These are phyloP conservation scores for Ranitomeya imitator DNA, from an alignment of 2,113 vertebrate genomes.

Conservation along the genomic window DNA sequence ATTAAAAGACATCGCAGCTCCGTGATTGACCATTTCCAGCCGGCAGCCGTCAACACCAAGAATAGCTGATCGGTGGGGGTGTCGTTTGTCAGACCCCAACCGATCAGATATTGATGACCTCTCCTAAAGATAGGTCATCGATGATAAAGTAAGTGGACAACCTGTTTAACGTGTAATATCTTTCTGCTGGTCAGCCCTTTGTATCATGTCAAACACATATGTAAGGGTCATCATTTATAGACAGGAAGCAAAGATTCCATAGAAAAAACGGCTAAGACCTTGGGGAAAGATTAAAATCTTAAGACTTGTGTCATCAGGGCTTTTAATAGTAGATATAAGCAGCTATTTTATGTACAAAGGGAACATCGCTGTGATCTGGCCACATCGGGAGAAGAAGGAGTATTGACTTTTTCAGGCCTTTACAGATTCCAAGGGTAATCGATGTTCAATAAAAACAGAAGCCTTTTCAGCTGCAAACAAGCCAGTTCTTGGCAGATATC, in stretches of 20 bases:
- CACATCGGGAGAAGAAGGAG: conserved; percentile 17
- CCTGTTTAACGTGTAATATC: no score
- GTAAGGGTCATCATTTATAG: background rate
- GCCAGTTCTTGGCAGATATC: background rate
- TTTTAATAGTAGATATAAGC: conserved; percentile 24
- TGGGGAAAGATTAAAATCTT: conserved; percentile 22
- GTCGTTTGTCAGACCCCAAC: no score
- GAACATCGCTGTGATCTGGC: conserved; percentile 11
- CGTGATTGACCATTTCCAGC: no score
- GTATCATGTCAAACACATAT: background rate
- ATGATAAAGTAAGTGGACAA: no score
- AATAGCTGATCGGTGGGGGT: no score
- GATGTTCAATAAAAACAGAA: conserved; percentile 31
- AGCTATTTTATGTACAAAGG: conserved; percentile 48
- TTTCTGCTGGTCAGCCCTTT: no score
- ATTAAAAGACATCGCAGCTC: no score
- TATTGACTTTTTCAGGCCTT: conserved; percentile 48
- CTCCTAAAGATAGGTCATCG: no score
- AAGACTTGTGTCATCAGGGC: background rate
- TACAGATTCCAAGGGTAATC: conserved; percentile 32
- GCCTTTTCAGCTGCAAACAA: conserved; percentile 12
- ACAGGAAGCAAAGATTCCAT: conserved; percentile 7
- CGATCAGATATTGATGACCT: no score
- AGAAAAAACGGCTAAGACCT: conserved; percentile 6
- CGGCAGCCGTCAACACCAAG: no score